These are phyloP conservation scores for Cepphus grylle DNA, from an alignment of 2,113 vertebrate species.

Conservation along the genomic window DNA sequence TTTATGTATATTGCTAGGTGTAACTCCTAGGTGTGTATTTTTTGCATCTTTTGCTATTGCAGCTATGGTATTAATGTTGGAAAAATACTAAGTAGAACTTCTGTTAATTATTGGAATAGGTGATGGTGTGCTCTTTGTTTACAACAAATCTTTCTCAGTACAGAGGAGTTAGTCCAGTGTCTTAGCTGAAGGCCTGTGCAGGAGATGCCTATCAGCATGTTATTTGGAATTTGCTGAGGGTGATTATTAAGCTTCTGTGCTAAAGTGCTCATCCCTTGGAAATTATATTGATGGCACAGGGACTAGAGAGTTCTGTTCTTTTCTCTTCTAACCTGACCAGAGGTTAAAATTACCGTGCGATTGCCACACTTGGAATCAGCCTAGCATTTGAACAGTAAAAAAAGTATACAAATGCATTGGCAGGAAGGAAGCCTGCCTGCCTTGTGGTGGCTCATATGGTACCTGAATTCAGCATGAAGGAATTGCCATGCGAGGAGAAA, in stretches of 20 bases:
- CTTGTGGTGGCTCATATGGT: accelerated
- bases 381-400: not conserved
- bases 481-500: not conserved
- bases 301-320: not conserved
- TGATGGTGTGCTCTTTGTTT: not conserved
- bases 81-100: not conserved
- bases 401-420: not conserved
- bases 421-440: not conserved
- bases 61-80: not conserved
- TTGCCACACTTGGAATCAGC: not conserved
- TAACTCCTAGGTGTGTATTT: not conserved
- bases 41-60: not conserved
- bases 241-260: not conserved
- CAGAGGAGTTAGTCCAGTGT: not conserved
- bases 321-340: not conserved
- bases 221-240: not conserved
- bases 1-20: not conserved
- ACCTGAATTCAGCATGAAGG: not conserved
- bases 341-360: not conserved
- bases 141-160: not conserved
- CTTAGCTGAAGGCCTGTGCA: not conserved
- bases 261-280: not conserved
- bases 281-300: not conserved
- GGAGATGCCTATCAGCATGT: not conserved
- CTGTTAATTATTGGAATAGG: not conserved